These are phyloP conservation scores for Hippoglossus stenolepis DNA, from an alignment of 2,113 vertebrate genomes.

Conservation along the genomic window DNA sequence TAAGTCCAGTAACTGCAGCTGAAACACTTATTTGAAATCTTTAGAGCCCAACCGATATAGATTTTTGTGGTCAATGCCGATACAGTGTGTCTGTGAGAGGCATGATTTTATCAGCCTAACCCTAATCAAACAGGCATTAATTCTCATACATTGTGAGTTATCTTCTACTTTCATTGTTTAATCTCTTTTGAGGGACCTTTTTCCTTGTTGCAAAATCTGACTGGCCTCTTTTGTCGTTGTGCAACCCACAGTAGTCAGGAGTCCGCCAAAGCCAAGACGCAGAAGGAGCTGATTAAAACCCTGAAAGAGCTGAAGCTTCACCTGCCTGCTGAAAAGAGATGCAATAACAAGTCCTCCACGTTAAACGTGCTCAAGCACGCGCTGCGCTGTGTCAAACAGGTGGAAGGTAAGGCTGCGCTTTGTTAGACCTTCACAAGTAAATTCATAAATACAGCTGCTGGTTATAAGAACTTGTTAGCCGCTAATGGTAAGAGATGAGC, in stretches of 20 bases:
- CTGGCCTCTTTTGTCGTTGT: constrained; percentile 28
- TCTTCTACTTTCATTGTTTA: neutral
- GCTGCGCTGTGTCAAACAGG: constrained; percentile 93
- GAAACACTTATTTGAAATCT: too few species aligned
- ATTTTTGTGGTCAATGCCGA: too few species aligned
- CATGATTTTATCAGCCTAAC: too few species aligned
- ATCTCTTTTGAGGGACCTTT: neutral
- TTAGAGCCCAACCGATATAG: too few species aligned
- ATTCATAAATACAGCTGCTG: too few species aligned
- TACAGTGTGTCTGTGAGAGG: too few species aligned
- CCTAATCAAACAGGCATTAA: too few species aligned
- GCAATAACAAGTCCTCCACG: constrained; percentile 87
- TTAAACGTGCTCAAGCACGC: constrained; percentile 91
- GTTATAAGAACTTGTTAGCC: neutral
- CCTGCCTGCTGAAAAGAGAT: constrained; percentile 89
- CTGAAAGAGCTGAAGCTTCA: constrained; percentile 92
- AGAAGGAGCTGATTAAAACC: constrained; percentile 91
- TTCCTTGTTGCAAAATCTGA: constrained; percentile 23
- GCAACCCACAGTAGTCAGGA: constrained; percentile 86
- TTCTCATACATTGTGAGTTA: neutral
- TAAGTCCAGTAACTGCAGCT: constrained; percentile 63
- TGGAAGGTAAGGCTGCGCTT: constrained; percentile 86
- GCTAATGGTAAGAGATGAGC: neutral
- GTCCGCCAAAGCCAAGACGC: constrained; percentile 91
- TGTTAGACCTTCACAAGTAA: neutral